These are phyloP conservation scores for Monoplex corrugatus DNA, from an alignment of 2,888 invertebrate species.

Conservation along the genomic window DNA sequence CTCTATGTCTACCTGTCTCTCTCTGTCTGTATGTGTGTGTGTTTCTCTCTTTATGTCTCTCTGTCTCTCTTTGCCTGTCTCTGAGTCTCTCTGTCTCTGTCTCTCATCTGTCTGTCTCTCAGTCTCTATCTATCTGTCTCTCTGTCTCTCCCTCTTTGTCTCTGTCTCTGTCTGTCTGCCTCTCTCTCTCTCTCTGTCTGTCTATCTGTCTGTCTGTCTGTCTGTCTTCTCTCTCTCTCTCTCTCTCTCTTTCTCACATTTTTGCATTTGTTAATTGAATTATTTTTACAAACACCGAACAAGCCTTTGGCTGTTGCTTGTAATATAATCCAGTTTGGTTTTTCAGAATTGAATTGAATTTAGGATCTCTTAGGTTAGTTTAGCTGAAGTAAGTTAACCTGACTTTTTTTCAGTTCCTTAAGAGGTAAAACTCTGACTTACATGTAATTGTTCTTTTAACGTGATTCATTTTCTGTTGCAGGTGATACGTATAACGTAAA, in stretches of 20 bases:
- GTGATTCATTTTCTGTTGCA: conserved; percentile 45
- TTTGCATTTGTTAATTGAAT: no score
- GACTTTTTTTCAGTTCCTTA: no score
- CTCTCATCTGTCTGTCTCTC: not conserved
- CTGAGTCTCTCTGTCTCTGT: not conserved
- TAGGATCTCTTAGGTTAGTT: no score
- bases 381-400: no score
- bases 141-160: not conserved
- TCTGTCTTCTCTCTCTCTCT: no score
- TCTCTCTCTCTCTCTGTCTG: not conserved
- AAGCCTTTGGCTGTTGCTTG: no score
- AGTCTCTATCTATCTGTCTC: not conserved
- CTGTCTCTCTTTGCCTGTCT: not conserved
- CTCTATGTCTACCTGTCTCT: not conserved
- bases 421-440: no score
- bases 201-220: not conserved
- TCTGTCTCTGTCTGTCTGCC: not conserved
- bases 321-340: no score
- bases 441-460: not conserved
- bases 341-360: no score
- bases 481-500: conserved; percentile 56
- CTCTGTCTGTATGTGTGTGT: not conserved
- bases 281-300: no score
- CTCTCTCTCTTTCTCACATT: no score
- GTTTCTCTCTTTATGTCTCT: not conserved